Percentiles rank a stretch among this genome's conserved stretches.
Conservation (phyloP, 1,140 invertebrate genomes). For the Caerostris darwini region DNA sequence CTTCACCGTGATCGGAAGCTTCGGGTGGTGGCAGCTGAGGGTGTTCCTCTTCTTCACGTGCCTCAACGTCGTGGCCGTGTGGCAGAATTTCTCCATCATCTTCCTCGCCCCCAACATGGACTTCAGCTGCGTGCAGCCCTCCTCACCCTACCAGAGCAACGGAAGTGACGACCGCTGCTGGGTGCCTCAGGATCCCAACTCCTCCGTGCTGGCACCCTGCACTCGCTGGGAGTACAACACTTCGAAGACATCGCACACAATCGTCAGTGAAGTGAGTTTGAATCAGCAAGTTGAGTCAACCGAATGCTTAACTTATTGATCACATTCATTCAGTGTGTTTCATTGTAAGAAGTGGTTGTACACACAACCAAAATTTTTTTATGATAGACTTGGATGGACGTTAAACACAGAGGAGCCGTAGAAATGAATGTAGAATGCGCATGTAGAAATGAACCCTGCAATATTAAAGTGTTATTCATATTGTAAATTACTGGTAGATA, state of each 20-base stretch:
- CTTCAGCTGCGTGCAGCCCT: constrained; percentile 45
- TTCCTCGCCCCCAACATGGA: constrained; percentile 52
- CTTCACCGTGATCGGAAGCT: constrained; percentile 19
- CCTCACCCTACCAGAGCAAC: too few relatives aligned
- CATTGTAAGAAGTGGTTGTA: too few relatives aligned
- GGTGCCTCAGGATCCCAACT: not conserved
- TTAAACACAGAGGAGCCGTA: too few relatives aligned
- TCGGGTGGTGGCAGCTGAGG: constrained; percentile 12
- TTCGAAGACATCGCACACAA: not conserved
- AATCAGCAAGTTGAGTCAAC: too few relatives aligned
- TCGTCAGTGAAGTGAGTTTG: constrained; percentile 22
- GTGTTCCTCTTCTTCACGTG: not conserved
- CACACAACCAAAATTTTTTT: too few relatives aligned
- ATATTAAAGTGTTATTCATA: too few relatives aligned
- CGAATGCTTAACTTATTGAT: too few relatives aligned
- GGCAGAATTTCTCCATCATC: constrained; percentile 46
- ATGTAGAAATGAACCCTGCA: too few relatives aligned
- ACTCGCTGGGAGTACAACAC: constrained; percentile 2
- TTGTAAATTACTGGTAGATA: too few relatives aligned
- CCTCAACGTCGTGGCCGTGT: constrained; percentile 8
- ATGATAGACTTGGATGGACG: too few relatives aligned
- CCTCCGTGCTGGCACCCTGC: not conserved
- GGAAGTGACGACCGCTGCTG: not conserved
- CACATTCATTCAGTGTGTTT: too few relatives aligned
- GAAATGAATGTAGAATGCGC: too few relatives aligned